These are phyloP conservation scores for Drosophila mettleri DNA, from an alignment of 2,888 invertebrate species.

Conservation along the genomic window DNA sequence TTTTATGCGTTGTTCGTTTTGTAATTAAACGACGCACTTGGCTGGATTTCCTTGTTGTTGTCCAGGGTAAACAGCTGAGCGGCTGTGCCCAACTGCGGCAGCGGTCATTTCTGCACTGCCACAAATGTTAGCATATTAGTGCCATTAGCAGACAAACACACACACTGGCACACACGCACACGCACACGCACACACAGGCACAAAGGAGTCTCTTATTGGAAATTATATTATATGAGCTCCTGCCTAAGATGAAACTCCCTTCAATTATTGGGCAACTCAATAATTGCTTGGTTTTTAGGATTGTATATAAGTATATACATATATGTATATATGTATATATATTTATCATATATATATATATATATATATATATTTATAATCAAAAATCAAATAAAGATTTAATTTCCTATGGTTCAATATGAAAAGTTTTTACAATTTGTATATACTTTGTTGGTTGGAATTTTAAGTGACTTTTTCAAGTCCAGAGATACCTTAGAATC, in stretches of 20 bases:
- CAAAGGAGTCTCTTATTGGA: conserved; percentile 1
- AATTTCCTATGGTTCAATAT: no score
- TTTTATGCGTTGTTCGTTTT: conserved; percentile 82
- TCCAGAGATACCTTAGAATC: no score
- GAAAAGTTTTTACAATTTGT: no score
- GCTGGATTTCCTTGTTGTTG: conserved; percentile 52
- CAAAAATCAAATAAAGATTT: no score
- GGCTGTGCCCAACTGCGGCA: conserved; percentile 29
- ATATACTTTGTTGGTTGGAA: no score
- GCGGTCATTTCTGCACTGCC: conserved; percentile 40
- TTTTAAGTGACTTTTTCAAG: no score
- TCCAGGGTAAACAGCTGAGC: conserved; percentile 47
- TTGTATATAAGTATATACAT: neutral
- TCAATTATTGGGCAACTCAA: neutral
- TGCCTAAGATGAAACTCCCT: neutral
- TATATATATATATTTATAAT: no score
- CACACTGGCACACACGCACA: neutral
- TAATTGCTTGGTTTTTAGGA: neutral
- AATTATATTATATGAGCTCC: conserved; percentile 3
- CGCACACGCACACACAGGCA: neutral
- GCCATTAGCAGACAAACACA: conserved; percentile 7
- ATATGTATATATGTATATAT: neutral
- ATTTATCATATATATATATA: neutral
- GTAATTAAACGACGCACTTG: conserved; percentile 81
- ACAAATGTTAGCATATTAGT: conserved; percentile 31